phyloP scores from a whole-genome alignment of 2,113 vertebrate species.

The Barnardius zonarius region DNA sequence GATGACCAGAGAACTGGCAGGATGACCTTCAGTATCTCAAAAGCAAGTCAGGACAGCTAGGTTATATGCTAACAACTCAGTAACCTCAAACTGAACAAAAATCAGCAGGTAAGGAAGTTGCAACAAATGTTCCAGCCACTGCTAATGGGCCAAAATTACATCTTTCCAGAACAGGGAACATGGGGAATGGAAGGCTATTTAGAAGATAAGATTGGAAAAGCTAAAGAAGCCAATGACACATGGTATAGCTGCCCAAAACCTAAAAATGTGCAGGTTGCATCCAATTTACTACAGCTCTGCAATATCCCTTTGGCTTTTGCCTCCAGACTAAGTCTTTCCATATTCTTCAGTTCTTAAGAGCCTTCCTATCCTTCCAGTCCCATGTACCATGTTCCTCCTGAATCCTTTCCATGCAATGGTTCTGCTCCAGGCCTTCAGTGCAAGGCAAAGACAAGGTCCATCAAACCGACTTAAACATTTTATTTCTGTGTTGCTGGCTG shows the following conservation, averaged over 20 bases:
- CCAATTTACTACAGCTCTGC: background rate
- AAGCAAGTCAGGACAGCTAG: background rate
- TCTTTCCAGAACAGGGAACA: background rate
- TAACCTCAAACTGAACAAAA: background rate
- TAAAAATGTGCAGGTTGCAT: background rate
- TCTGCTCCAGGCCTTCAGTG: background rate
- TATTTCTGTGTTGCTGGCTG: background rate
- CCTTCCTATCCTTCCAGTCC: background rate
- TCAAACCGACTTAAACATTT: background rate
- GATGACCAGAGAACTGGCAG: background rate
- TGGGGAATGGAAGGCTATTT: background rate
- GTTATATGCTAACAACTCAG: background rate
- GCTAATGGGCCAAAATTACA: background rate
- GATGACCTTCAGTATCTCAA: background rate
- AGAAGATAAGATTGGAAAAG: background rate
- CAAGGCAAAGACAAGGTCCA: background rate
- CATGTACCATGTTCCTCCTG: rapidly evolving
- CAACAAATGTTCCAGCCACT: background rate
- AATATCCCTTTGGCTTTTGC: background rate
- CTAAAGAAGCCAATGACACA: background rate
- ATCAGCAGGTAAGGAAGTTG: background rate
- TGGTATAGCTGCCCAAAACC: background rate
- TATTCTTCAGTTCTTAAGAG: background rate
- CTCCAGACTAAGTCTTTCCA: background rate
- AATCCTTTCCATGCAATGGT: background rate